phyloP scores from a whole-genome alignment of 2,888 invertebrate species.

The Ectemnius cavifrons region DNA sequence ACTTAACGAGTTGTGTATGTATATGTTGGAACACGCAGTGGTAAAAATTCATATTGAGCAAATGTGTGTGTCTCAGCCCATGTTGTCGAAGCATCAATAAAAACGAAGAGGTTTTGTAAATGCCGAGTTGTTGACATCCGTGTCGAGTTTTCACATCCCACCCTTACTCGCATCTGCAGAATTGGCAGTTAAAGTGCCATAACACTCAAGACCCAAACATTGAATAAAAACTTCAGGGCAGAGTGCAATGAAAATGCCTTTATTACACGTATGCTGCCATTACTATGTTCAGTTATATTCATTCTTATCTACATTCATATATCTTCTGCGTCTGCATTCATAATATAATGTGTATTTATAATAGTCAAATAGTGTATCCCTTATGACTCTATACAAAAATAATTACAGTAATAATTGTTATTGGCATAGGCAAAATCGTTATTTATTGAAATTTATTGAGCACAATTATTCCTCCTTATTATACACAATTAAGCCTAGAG shows the following conservation, averaged over 20 bases:
- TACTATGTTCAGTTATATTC: constrained; percentile 36
- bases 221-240: constrained; percentile 1
- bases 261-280: constrained; percentile 49
- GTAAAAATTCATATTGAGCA: constrained; percentile 64
- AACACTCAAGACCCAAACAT: too few species aligned
- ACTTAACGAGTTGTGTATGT: constrained; percentile 63
- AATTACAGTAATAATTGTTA: constrained; percentile 60
- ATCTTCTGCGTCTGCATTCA: constrained; percentile 30
- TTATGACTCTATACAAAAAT: constrained; percentile 58
- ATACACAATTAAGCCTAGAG: constrained; percentile 70
- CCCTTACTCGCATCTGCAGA: too few species aligned
- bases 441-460: constrained; percentile 74
- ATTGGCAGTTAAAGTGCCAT: too few species aligned
- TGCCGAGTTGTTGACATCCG: neutral
- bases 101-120: constrained; percentile 72
- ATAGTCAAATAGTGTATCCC: constrained; percentile 34
- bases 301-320: constrained; percentile 32
- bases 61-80: constrained; percentile 70
- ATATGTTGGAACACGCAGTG: constrained; percentile 63
- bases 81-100: constrained; percentile 74
- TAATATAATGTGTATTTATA: constrained; percentile 39
- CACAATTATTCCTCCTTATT: constrained; percentile 69
- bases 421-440: constrained; percentile 73
- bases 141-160: too few species aligned
- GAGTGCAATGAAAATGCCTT: constrained; percentile 45